Percentiles rank a stretch among this genome's conserved stretches.
These are phyloP conservation scores for Nycteola revayana DNA, from an alignment of 2,888 invertebrate genomes.

Conservation along the genomic window DNA sequence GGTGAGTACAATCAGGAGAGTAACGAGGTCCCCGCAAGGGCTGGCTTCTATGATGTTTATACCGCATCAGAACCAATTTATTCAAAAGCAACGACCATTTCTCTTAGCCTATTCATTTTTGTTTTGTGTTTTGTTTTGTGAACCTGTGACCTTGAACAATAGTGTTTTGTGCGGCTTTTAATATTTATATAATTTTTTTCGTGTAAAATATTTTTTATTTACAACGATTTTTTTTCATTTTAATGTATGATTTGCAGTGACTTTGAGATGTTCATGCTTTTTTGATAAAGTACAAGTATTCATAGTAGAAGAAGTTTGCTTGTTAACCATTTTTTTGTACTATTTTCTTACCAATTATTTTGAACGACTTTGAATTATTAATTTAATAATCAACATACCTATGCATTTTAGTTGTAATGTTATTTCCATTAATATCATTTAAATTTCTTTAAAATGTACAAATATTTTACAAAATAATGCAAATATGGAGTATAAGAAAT, in stretches of 20 bases:
- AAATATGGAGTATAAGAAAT: conserved; percentile 48
- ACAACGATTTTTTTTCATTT: conserved; percentile 31
- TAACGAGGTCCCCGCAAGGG: conserved; percentile 69
- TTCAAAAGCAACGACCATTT: conserved; percentile 53
- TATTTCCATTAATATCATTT: conserved; percentile 37
- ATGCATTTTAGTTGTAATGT: conserved; percentile 24
- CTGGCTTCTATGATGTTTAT: conserved; percentile 78
- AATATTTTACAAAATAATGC: conserved; percentile 33
- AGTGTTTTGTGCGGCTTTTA: conserved; percentile 42
- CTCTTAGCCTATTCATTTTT: conserved; percentile 53
- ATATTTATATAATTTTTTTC: conserved; percentile 37
- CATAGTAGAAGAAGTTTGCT: conserved; percentile 32
- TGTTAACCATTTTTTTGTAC: conserved; percentile 39
- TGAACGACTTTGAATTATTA: conserved; percentile 30
- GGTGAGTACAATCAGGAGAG: conserved; percentile 87
- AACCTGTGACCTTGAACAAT: conserved; percentile 40
- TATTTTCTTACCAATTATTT: conserved; percentile 36
- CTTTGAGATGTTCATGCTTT: conserved; percentile 34
- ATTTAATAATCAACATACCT: conserved; percentile 31
- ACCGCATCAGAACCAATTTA: conserved; percentile 61
- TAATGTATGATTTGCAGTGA: conserved; percentile 35
- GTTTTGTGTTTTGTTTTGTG: conserved; percentile 64
- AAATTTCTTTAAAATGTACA: conserved; percentile 36
- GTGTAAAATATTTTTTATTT: conserved; percentile 28
- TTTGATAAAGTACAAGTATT: conserved; percentile 41